Conservation (phyloP, 2,888 invertebrate species). For the Habrosyne pyritoides region DNA sequence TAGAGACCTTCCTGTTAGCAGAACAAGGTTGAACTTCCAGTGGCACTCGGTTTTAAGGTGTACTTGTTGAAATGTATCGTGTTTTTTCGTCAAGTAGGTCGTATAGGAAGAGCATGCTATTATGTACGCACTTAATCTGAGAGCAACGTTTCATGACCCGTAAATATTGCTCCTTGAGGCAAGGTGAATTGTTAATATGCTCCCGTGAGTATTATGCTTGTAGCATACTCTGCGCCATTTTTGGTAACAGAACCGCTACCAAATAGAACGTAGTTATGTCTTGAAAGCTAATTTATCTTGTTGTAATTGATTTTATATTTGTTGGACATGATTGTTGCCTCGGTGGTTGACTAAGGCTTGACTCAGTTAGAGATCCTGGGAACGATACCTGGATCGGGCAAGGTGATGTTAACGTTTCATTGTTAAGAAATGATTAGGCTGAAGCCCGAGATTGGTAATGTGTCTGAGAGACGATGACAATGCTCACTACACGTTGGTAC, state of each 20-base stretch:
- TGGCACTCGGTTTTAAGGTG: not conserved
- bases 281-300: too few relatives aligned
- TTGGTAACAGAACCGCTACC: not conserved
- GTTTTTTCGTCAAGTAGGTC: conserved; percentile 40
- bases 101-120: conserved; percentile 36
- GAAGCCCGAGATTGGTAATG: too few relatives aligned
- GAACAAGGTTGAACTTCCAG: conserved; percentile 35
- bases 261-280: not conserved
- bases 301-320: too few relatives aligned
- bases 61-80: conserved; percentile 42
- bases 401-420: too few relatives aligned
- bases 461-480: too few relatives aligned
- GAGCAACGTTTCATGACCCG: conserved; percentile 32
- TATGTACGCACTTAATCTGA: conserved; percentile 48
- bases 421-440: too few relatives aligned
- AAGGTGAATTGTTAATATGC: conserved; percentile 40
- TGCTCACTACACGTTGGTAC: too few relatives aligned
- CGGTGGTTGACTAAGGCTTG: too few relatives aligned
- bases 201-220: conserved; percentile 27
- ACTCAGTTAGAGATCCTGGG: too few relatives aligned
- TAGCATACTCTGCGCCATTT: conserved; percentile 28
- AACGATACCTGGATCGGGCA: too few relatives aligned
- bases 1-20: conserved; percentile 16
- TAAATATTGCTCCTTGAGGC: conserved; percentile 41
- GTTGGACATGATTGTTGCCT: too few relatives aligned